Percentiles rank a stretch among this genome's conserved stretches.
Conservation (phyloP, 2,113 vertebrate genomes). For the Baryphthengus martii region DNA sequence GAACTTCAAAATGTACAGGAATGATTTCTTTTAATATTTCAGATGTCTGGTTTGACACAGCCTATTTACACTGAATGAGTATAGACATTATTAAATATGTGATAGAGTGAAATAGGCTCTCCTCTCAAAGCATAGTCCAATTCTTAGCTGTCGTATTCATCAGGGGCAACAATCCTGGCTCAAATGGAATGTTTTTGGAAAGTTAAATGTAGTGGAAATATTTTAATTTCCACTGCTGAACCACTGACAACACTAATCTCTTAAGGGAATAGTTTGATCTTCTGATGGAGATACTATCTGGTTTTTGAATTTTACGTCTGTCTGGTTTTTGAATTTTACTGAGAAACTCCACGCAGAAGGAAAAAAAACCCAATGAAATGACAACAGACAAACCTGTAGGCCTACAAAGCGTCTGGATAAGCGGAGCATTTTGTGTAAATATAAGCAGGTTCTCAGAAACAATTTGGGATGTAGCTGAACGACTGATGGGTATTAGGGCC, state of each 20-base stretch:
- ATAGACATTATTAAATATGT: neutral
- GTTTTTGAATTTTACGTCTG: too few relatives aligned
- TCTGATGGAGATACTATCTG: neutral
- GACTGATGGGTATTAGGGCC: neutral
- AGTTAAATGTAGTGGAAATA: neutral
- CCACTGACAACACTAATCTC: neutral
- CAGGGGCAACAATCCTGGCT: neutral
- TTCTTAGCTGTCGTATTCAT: neutral
- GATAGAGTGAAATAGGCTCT: neutral
- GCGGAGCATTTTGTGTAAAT: neutral
- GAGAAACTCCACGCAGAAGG: neutral
- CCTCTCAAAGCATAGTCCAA: neutral
- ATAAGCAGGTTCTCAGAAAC: fast-evolving
- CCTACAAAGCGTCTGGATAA: neutral
- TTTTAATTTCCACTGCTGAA: neutral
- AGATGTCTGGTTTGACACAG: neutral
- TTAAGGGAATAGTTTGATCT: neutral
- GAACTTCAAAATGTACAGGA: neutral
- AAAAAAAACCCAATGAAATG: neutral
- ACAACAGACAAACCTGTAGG: neutral
- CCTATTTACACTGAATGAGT: neutral
- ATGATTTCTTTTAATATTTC: neutral
- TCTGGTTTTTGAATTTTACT: neutral
- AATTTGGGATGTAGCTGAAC: neutral
- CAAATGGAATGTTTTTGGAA: neutral